These are phyloP conservation scores for Callitettix versicolor DNA, from an alignment of 1,140 invertebrate species.

Conservation along the genomic window DNA sequence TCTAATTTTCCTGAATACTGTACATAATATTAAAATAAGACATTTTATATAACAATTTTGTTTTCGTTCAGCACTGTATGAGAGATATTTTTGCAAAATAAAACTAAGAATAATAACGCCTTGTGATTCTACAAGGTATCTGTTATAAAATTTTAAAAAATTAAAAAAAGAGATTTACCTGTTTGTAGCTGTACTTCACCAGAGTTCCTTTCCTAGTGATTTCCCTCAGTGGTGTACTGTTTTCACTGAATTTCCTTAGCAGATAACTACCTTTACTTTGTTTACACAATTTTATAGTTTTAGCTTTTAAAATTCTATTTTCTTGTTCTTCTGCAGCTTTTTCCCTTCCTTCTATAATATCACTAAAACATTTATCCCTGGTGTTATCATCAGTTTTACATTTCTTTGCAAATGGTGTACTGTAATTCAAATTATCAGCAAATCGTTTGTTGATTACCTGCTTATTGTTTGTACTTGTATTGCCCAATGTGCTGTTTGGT, in stretches of 20 bases:
- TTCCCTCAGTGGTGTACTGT: background rate
- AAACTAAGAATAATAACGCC: too few species aligned
- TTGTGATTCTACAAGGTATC: too few species aligned
- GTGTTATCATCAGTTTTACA: background rate
- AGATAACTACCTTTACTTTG: conserved; percentile 12
- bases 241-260: conserved; percentile 8
- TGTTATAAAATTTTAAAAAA: too few species aligned
- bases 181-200: too few species aligned
- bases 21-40: too few species aligned
- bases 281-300: background rate
- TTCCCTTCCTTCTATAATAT: background rate
- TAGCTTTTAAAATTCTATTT: background rate
- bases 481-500: background rate
- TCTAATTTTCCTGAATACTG: too few species aligned
- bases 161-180: too few species aligned
- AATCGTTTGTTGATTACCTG: background rate
- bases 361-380: background rate
- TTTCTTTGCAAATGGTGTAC: background rate
- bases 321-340: conserved; percentile 7
- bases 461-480: background rate
- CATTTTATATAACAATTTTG: too few species aligned
- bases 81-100: too few species aligned
- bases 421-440: background rate
- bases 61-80: too few species aligned
- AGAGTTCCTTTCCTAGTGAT: background rate